A percentile compares a stretch with the other conserved stretches of the same genome.
Evolutionary conservation across 2,113 vertebrate species (phyloP).

Genomic region (Tursiops truncatus): DNA sequence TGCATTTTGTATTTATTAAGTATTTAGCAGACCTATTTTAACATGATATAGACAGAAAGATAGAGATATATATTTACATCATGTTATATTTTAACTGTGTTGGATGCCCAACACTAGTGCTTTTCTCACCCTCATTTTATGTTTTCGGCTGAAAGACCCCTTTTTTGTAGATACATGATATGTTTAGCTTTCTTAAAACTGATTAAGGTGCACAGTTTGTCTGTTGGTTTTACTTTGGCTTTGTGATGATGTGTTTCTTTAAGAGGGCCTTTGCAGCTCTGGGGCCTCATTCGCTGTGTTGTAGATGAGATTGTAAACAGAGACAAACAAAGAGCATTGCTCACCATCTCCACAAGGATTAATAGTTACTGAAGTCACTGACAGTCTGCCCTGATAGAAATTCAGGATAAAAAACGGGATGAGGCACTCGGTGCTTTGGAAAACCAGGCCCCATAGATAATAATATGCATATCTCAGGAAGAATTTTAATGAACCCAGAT

Average conservation of each 20-base stretch:
- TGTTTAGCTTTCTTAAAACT: not conserved
- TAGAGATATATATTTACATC: not conserved
- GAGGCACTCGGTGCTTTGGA: not conserved
- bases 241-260: not conserved
- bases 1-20: not conserved
- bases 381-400: not conserved
- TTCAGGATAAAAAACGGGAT: not conserved
- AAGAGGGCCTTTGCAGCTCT: not conserved
- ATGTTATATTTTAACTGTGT: not conserved
- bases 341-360: not conserved
- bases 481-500: not conserved
- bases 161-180: not conserved
- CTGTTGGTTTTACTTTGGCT: not conserved
- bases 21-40: not conserved
- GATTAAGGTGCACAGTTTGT: not conserved
- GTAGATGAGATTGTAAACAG: not conserved
- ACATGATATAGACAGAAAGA: not conserved
- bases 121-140: not conserved
- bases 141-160: not conserved
- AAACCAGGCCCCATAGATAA: not conserved
- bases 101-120: fast-evolving
- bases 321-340: no score
- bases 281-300: not conserved
- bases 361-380: not conserved
- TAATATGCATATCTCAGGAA: not conserved